A percentile compares a stretch with the other conserved stretches of the same genome.
Evolutionary conservation across 2,113 vertebrate species (phyloP).

Genomic region (Lophotis ruficrista): DNA sequence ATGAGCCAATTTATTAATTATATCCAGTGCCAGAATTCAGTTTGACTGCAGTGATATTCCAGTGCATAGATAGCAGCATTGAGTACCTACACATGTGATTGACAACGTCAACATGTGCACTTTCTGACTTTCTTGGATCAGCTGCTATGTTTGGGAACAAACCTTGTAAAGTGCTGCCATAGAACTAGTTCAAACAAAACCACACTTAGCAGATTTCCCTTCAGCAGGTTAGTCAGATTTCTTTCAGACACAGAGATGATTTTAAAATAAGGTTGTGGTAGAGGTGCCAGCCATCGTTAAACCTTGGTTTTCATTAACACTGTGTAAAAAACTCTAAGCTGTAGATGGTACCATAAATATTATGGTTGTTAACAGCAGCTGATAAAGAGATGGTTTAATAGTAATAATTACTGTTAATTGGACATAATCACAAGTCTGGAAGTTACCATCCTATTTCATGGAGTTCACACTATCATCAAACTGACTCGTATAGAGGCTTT

Average conservation of each 20-base stretch:
- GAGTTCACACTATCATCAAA: neutral
- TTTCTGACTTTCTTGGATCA: neutral
- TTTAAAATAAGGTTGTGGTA: neutral
- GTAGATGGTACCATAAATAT: neutral
- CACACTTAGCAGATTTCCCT: neutral
- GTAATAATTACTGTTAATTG: neutral
- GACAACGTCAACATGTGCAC: neutral
- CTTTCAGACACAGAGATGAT: neutral
- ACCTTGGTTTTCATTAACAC: neutral
- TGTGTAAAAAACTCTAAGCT: neutral
- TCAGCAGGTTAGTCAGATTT: neutral
- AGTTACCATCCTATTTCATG: neutral
- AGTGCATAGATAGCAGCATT: accelerated
- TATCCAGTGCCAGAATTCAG: neutral
- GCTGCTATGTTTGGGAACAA: neutral
- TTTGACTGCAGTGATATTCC: neutral
- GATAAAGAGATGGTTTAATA: neutral
- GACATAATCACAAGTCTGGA: slow-evolving; percentile 20
- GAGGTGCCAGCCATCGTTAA: neutral
- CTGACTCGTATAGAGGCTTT: neutral
- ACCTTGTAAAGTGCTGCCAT: neutral
- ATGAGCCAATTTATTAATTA: neutral
- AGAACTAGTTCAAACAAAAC: neutral
- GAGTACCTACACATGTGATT: neutral
- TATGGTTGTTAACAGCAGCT: neutral